phyloP scores from a whole-genome alignment of 2,888 invertebrate species.

The Poecilobothrus nobilitatus region DNA sequence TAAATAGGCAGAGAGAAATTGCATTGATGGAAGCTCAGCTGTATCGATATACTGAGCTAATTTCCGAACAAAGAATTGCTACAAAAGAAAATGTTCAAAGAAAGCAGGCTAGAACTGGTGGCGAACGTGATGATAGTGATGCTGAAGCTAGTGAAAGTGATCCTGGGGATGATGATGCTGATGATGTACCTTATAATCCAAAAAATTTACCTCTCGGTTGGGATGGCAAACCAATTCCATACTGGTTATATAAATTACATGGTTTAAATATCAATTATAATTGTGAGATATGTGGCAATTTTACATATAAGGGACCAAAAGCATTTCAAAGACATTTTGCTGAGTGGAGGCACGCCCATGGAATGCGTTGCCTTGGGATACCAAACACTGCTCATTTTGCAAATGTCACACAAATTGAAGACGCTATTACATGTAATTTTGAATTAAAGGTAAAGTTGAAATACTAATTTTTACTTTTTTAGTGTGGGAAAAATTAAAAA shows the following conservation, averaged over 20 bases:
- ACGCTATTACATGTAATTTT: conserved; percentile 77
- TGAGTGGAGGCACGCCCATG: conserved; percentile 80
- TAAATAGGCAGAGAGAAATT: conserved; percentile 73
- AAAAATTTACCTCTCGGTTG: conserved; percentile 98
- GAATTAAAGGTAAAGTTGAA: conserved; percentile 5
- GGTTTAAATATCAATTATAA: conserved; percentile 98
- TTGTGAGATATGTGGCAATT: conserved; percentile 99
- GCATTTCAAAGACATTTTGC: conserved; percentile 99
- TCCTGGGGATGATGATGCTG: conserved; percentile 81
- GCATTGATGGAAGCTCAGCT: conserved; percentile 83
- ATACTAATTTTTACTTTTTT: conserved; percentile 34
- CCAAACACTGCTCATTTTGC: conserved; percentile 99
- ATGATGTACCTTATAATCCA: conserved; percentile 97
- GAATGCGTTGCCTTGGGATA: conserved; percentile 97
- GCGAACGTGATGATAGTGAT: conserved; percentile 85
- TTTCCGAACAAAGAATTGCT: conserved; percentile 75
- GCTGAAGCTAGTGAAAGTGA: conserved; percentile 73
- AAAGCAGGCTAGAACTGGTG: conserved; percentile 92
- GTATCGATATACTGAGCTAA: conserved; percentile 75
- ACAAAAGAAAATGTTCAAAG: conserved; percentile 98
- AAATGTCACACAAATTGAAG: conserved; percentile 97
- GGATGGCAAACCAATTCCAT: conserved; percentile 94
- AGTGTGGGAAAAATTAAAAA: conserved; percentile 97
- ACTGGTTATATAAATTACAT: conserved; percentile 98
- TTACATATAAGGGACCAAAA: conserved; percentile 96